Evolutionary conservation across 2,113 vertebrate species (phyloP), one percentile per base, ranked within the genome.

Genomic region (Desmodus rotundus): DNA sequence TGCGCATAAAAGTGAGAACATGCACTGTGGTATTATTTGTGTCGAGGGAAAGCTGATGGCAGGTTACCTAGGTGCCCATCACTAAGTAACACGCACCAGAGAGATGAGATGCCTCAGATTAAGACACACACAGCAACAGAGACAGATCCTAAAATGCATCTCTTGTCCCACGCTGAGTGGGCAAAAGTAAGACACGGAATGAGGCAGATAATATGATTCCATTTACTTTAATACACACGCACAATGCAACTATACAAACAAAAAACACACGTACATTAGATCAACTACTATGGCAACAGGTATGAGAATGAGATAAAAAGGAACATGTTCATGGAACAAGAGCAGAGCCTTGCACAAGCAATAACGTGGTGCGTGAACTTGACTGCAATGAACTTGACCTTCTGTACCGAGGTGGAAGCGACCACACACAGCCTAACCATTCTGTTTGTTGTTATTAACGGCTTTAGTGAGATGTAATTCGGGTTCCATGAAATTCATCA

Each of bases 181-280:
- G 15, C 8, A 77, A 68, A 82, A 52, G 38, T 4, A 20, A 91
- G 67, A 67, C 47, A 81, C 68, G 68, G 28, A 43, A 43, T 13
- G n/a, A 78, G 31, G 2, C 14, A 77, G 52, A 19, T 0, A 24
- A 41, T 11, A 61, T 0, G 0, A 31, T 26, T 61, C 22, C n/a
- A 63, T 26, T 76, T 36, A 58, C 38, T 43, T 63, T 47, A 81
- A 38, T 16, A 12, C 15, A 52, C 2, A 7, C 0, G 1, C 16
- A 52, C 36, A 41, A 43, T 3, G 24, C 67, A 82, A 88, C 33
- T 38, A 20, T 3, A 63, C 65, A 87, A 36, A 78, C 15, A 61
- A 61, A 74, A 68, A 67, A 50, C 45, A 28, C 10, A 22, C 45
- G 28, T 8, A 70, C 50, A 22, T 33, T 74, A 82, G 38, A 63